Evolutionary conservation across 2,113 vertebrate genomes (phyloP), one percentile per base, ranked within the genome.

Genomic region (Manacus vitellinus): DNA sequence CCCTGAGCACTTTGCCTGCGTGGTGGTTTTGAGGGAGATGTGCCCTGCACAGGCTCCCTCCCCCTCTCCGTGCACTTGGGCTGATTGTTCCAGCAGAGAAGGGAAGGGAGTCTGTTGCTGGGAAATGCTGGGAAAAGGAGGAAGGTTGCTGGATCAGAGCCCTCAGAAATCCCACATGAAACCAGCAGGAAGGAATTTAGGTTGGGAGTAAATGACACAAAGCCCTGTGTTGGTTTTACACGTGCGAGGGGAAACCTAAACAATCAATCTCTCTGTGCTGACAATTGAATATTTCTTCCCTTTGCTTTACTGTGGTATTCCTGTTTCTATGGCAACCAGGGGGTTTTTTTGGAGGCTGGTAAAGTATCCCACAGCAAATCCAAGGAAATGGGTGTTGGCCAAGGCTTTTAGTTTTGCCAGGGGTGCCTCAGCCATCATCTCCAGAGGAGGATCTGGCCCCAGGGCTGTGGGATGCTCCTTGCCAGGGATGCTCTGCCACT

Each of bases 321-420:
- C 95, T 92, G 98, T 98, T 98, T 95, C 98, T 97, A 98, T 98
- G 97, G 97, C 93, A 98, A 98, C 98, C 93, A 94, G 92, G 86
- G 96, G 44, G n/a, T n/a, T 97, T 91, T 66, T 92, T 94, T 95
- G 92, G 78, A 98, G 97, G 92, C 97, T 98, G 95, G 93, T 96
- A 82, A 18, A 92, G 62, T 92, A 88, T 96, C 73, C 30, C 79
- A 79, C 73, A 66, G 43, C 84, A 92, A 84, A 94, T 89, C 89
- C 66, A 54, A 82, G 94, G 87, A 12, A 74, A 77, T 47, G 70
- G 65, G 80, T 81, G 86, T 62, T 90, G 77, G 73, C 46, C 61
- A 30, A 37, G 72, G 65, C 59, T 55, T 71, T 71, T 10, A 9
- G 65, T 54, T 91, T 78, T 88, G 68, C 39, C 68, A 22, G 73